Conservation (phyloP, 2,888 invertebrate genomes). For the Pyrocoelia pectoralis region DNA sequence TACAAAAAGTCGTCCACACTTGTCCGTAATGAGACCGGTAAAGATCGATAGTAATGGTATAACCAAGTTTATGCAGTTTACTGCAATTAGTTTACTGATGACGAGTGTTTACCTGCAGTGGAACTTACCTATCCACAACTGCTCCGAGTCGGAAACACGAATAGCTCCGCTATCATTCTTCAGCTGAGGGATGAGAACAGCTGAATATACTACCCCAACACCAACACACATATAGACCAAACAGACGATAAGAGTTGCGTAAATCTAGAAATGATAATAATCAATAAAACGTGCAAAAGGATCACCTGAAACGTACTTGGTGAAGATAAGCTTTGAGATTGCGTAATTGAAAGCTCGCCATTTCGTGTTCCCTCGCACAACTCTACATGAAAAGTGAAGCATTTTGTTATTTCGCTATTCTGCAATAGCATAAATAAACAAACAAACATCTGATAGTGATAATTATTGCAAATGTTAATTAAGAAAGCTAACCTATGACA, state of each 20-base stretch:
- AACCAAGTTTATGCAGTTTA: not conserved
- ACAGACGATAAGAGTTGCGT: not conserved
- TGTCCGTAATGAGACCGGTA: not conserved
- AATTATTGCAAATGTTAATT: too few species aligned
- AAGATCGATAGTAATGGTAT: not conserved
- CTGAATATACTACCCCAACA: not conserved
- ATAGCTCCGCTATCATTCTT: not conserved
- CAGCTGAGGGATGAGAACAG: not conserved
- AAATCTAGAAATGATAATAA: not conserved
- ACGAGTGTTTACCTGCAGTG: not conserved
- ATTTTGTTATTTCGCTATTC: too few species aligned
- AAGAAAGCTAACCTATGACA: too few species aligned
- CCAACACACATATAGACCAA: not conserved
- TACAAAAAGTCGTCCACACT: not conserved
- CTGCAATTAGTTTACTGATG: not conserved
- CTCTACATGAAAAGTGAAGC: too few species aligned
- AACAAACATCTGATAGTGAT: too few species aligned
- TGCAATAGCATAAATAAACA: too few species aligned
- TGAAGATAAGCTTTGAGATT: too few species aligned
- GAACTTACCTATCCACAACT: not conserved
- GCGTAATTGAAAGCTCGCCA: too few species aligned
- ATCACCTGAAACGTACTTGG: too few species aligned
- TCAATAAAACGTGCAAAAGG: too few species aligned
- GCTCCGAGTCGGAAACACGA: not conserved
- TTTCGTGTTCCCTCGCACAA: too few species aligned